Base-by-base conservation (phyloP, 2,888 invertebrate species). In the Theristus sp. region DNA sequence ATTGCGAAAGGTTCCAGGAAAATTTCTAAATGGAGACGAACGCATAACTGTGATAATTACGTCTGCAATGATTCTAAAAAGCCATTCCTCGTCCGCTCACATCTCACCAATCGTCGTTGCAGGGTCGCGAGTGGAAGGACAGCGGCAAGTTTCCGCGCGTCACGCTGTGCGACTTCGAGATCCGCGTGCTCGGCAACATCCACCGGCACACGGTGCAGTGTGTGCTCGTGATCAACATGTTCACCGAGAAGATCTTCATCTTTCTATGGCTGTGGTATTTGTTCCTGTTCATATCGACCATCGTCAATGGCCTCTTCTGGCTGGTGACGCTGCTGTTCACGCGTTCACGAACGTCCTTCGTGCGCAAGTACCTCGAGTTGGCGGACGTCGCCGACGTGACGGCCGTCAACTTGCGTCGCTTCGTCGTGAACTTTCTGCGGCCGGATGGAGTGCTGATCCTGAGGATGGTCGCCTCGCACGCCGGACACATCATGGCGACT, bases 61-160 rank as follows among this genome's bases (percentile, higher is more conserved):
- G n/a, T n/a, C n/a, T n/a, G n/a, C n/a, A n/a, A n/a, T n/a, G n/a
- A n/a, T n/a, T n/a, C n/a, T n/a, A n/a, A n/a, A n/a, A n/a, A n/a
- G n/a, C n/a, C n/a, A n/a, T n/a, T n/a, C n/a, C n/a, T n/a, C n/a
- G n/a, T n/a, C n/a, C n/a, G n/a, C n/a, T n/a, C n/a, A n/a, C n/a
- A n/a, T n/a, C n/a, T n/a, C n/a, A n/a, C n/a, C n/a, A n/a, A n/a
- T n/a, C n/a, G n/a, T n/a, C 38, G 17, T 38, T 38, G 13, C 57
- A 70, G 69, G 70, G 70, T 30, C 62, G 67, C 31, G 72, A 72
- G 65, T 72, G 72, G 72, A 63, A 67, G 47, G 70, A 74, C 59
- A 71, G 71, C 30, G 73, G 71, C n/a, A 72, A 72, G 61, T 75
- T 75, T 62, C 74, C 74, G 1, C 62, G 75, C 27, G 75, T 75